Base-by-base conservation (phyloP, 2,113 vertebrate species). In the Platysternon megacephalum region DNA sequence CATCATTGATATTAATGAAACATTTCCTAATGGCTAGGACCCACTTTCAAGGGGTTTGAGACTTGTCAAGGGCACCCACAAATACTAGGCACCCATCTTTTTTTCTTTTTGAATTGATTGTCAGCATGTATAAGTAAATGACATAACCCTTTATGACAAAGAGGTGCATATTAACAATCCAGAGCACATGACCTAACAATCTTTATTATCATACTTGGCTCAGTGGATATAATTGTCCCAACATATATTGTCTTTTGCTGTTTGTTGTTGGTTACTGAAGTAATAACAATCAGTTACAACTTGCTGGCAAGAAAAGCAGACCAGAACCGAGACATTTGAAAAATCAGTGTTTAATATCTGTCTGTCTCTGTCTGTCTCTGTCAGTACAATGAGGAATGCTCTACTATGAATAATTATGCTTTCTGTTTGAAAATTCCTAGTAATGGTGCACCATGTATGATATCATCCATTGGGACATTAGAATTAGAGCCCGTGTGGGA, bases 361-460 rank as follows among this genome's bases (percentile, higher is more conserved):
- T 46, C 44, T 46, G 6, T 49, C 48, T 49, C 11, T n/a, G n/a
- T 49, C 49, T 49, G 13, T 51, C 51, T 51, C 49, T 49, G 49
- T 49, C 14, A 49, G 5, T 51, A 51, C 51, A 51, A 51, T 51
- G 16, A 51, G 16, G 16, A 51, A 51, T 51, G 51, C 51, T 17
- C 51, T 17, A 51, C 51, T 51, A 51, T 51, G 35, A 68, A 85
- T 48, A 91, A 42, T 76, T 86, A 39, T 5, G 28, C 9, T 88
- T 86, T 48, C 5, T 51, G 13, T 84, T 90, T 85, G 52, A 51
- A 84, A 79, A 52, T 94, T n/a, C 42, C 28, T 29, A 61, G 76
- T 0, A 11, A 46, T 16, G 35, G 2, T 11, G 1, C 28, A 1
- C 5, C 10, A 0, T 6, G 0, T 6, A 0, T 0, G 11, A 3